Conservation (phyloP, 2,113 vertebrate species). For the Theristicus caerulescens region DNA sequence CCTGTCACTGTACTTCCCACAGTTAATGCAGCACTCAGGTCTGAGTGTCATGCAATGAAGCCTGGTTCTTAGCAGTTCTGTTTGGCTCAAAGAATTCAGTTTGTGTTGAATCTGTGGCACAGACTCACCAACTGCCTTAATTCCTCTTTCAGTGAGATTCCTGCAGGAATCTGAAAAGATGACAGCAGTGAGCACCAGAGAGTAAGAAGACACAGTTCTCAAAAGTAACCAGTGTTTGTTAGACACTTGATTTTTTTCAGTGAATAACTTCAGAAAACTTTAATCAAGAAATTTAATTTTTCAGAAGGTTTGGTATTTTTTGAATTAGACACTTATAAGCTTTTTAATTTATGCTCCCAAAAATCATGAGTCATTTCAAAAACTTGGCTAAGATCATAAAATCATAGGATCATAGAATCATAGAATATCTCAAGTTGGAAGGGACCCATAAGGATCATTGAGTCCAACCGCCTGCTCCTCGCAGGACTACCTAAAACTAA, state of each 20-base stretch:
- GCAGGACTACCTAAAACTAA: not conserved
- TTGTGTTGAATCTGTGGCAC: not conserved
- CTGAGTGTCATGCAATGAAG: not conserved
- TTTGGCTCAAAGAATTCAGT: not conserved
- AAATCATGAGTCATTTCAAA: not conserved
- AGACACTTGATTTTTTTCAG: not conserved
- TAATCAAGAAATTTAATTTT: not conserved
- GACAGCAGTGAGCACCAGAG: not conserved
- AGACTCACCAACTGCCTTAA: not conserved
- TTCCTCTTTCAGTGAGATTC: not conserved
- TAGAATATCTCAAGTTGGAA: not conserved
- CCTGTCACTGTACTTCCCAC: not conserved
- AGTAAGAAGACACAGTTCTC: not conserved
- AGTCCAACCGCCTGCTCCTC: not conserved
- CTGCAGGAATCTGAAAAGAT: not conserved
- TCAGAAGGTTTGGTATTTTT: not conserved
- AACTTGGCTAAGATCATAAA: not conserved
- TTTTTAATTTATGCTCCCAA: not conserved
- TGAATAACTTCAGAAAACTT: not conserved
- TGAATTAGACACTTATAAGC: fast-evolving
- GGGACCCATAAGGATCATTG: not conserved
- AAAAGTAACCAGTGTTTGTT: not conserved
- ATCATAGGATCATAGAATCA: not conserved
- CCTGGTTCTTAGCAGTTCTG: not conserved
- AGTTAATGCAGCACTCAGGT: not conserved